phyloP scores from a whole-genome alignment of 92 coral and sea anemone genomes.

The Plumapathes pennacea region DNA sequence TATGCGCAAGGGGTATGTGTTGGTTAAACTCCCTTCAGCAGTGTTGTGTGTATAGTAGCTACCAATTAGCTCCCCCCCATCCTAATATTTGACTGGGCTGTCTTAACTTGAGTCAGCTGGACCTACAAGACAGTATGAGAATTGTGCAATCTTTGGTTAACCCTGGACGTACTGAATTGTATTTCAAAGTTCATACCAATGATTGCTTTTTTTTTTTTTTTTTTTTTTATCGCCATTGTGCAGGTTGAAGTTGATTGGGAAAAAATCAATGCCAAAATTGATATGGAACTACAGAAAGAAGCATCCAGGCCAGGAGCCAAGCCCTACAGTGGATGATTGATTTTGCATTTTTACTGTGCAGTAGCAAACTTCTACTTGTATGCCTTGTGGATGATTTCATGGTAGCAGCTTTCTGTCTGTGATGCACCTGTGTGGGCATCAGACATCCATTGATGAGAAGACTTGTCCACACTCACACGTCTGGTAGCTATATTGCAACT shows the following conservation, averaged over 20 bases:
- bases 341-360: too few species aligned
- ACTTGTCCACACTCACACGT: too few species aligned
- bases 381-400: too few species aligned
- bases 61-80: too few species aligned
- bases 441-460: too few species aligned
- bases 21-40: too few species aligned
- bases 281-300: slow-evolving; percentile 90
- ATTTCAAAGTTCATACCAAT: too few species aligned
- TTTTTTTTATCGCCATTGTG: not conserved
- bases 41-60: not conserved
- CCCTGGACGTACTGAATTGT: not conserved
- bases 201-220: too few species aligned
- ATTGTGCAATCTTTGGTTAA: not conserved
- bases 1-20: slow-evolving; percentile 96
- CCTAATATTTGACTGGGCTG: not conserved
- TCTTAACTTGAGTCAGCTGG: not conserved
- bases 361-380: too few species aligned
- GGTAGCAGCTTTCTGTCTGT: too few species aligned
- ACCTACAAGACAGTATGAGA: not conserved
- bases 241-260: slow-evolving; percentile 98
- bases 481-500: too few species aligned
- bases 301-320: slow-evolving; percentile 96
- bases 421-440: too few species aligned
- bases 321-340: slow-evolving; percentile 87
- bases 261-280: slow-evolving; percentile 90